A percentile compares a stretch with the other conserved stretches of the same genome.
Conservation (phyloP, 2,797 vertebrate species). For the Microctenopoma lineatum region DNA sequence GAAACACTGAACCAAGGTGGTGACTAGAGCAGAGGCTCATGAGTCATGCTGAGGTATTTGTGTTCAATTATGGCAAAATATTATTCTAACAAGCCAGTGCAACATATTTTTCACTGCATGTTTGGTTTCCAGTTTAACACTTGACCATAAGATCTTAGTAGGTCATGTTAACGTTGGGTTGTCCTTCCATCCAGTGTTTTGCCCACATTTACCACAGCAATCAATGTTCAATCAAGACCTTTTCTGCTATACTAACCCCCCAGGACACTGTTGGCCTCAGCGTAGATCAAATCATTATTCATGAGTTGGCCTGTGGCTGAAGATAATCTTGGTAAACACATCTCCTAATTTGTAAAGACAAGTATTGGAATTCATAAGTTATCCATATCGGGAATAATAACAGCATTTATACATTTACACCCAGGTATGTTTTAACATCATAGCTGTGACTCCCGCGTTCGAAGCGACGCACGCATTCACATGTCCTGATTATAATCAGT, state of each 20-base stretch:
- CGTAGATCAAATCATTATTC: slow-evolving; percentile 68
- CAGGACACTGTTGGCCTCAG: slow-evolving; percentile 60
- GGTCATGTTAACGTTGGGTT: slow-evolving; percentile 25
- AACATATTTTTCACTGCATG: slow-evolving; percentile 62
- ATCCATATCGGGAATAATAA: slow-evolving; percentile 21
- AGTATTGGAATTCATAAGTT: slow-evolving; percentile 58
- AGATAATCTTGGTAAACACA: slow-evolving; percentile 66
- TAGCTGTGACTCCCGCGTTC: slow-evolving; percentile 41
- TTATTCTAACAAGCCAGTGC: slow-evolving; percentile 60
- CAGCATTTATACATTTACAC: slow-evolving; percentile 53
- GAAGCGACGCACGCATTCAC: slow-evolving; percentile 36
- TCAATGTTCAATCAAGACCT: slow-evolving; percentile 9
- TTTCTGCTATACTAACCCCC: slow-evolving; percentile 19
- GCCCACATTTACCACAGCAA: slow-evolving; percentile 17
- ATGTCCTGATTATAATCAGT: slow-evolving; percentile 58
- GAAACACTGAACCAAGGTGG: slow-evolving; percentile 58
- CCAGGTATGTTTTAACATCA: slow-evolving; percentile 32
- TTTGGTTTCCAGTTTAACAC: slow-evolving; percentile 46
- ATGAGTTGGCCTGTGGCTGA: slow-evolving; percentile 52
- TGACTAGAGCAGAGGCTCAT: slow-evolving; percentile 49
- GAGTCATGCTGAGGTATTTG: slow-evolving; percentile 71
- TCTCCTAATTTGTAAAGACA: slow-evolving; percentile 49
- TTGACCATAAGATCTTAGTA: slow-evolving; percentile 21
- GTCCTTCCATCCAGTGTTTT: slow-evolving; percentile 28
- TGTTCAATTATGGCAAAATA: slow-evolving; percentile 70